Base-by-base conservation (phyloP, 1,140 invertebrate species). In the Megalonaias nervosa region DNA sequence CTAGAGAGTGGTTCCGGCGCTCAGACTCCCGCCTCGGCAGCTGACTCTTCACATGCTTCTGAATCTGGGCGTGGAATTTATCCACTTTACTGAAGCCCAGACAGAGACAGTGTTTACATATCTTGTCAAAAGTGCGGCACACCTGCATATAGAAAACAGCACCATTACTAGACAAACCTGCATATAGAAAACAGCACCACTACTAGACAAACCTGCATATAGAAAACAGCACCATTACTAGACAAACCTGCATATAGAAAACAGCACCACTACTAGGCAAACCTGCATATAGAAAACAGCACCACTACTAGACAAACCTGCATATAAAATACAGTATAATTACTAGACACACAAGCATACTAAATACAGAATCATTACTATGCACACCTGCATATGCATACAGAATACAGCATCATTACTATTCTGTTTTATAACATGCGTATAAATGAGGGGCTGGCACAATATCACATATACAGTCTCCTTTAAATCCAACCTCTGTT, bases 11-110 rank as follows among this genome's bases (percentile, higher is more conserved):
- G 87, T 93, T 94, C 89, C 94, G 93, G 85, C 97, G 91, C 88
- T 98, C 96, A 0, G 96, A 98, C 91, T 98, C 97, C 75, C 97
- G 91, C 19, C 96, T 91, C 11, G 97, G 97, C 71, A 98, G 88
- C 85, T 96, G 93, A 9, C 94, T 92, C 90, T 97, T 97, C 0
- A 98, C 94, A 64, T 89, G 78, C 48, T 86, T 84, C 70, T 91
- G 85, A 92, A 85, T 95, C 64, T 94, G 92, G 0, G 92, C 92
- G 91, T 97, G 96, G 81, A 94, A 93, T 79, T 94, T 93, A 78
- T 97, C 95, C 60, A 96, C 94, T 82, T 94, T 93, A 70, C 94
- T 92, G 83, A 97, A 97, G 0, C 96, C 96, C 79, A 94, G 92
- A 84, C 97, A 97, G 4, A 98, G 88, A 64, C 96, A 89, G 19